Evolutionary conservation across 2,113 vertebrate species (phyloP), one percentile per base, ranked within the genome.

Genomic region (Oncorhynchus tshawytscha): DNA sequence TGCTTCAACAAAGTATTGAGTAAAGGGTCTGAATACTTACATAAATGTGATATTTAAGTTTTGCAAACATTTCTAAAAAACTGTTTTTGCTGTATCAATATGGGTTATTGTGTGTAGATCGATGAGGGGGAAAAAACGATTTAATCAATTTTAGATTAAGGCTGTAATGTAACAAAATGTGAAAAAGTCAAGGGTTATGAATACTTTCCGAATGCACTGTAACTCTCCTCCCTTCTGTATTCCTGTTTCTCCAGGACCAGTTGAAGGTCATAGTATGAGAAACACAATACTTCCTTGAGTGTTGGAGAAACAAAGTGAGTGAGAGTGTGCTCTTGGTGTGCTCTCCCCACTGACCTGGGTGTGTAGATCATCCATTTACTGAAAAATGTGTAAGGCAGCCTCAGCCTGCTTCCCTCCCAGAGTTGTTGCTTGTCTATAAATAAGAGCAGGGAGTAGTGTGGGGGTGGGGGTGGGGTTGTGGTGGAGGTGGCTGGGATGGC

Each of bases 391-490:
- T 11, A 69, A 69, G 60, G 34, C 24, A 74, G 25, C 49, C 51
- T 54, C 65, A 31, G 60, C 59, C 59, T 62, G 20, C n/a, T 22
- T 8, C 20, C 3, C 66, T 62, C 71, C 62, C 20, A 18, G 4
- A 51, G 76, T 29, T 72, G 71, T 67, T 74, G 18, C 64, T 49
- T 11, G 24, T 71, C 57, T 31, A 73, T 77, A 59, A 80, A 79
- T 80, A 76, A 49, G 31, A 6, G 72, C 20, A 22, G 74, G 49
- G 29, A 57, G 66, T 51, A 27, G 67, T 59, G 25, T 29, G 29
- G 64, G 25, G 64, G 25, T 29, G 29, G 64, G 25, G 64, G 29
- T 66, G n/a, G 22, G 8, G 67, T 31, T 70, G 64, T 76, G 15
- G 3, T 51, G 68, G 27, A 27, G 12, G 9, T 5, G 67, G 49